Percentiles rank a stretch among this genome's conserved stretches.
Conservation (phyloP, 1,140 invertebrate genomes). For the Gonatopus flavifemur region DNA sequence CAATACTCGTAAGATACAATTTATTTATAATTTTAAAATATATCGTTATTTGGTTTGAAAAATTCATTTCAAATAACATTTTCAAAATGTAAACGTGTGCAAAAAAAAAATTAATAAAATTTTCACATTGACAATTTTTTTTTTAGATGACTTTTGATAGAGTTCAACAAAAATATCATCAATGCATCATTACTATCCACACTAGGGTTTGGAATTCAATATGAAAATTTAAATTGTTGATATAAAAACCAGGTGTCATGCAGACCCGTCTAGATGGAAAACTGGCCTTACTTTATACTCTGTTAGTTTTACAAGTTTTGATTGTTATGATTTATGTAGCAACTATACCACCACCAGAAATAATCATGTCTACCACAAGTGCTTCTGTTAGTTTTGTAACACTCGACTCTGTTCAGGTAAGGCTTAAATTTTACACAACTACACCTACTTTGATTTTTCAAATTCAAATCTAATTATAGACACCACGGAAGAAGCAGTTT, state of each 20-base stretch:
- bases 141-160: constrained; percentile 4
- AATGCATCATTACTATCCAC: constrained; percentile 5
- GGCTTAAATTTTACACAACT: constrained; percentile 1
- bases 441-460: no score
- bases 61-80: no score
- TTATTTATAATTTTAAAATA: no score
- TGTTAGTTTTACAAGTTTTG: constrained; percentile 51
- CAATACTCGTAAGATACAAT: no score
- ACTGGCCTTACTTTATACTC: constrained; percentile 49
- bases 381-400: constrained; percentile 49
- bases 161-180: constrained; percentile 14
- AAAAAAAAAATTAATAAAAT: no score
- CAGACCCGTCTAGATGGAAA: constrained; percentile 53
- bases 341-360: constrained; percentile 47
- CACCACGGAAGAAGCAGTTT: constrained; percentile 14
- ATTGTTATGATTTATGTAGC: constrained; percentile 54
- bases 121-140: no score
- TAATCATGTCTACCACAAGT: constrained; percentile 33
- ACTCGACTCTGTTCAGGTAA: constrained; percentile 40
- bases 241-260: constrained; percentile 41
- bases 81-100: no score
- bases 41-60: no score
- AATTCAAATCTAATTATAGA: constrained; percentile 15
- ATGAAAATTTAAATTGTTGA: constrained; percentile 23
- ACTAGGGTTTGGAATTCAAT: constrained; percentile 7